Evolutionary conservation across 2,888 invertebrate species (phyloP), one percentile per base, ranked within the genome.

Genomic region (Philereme vetulata): DNA sequence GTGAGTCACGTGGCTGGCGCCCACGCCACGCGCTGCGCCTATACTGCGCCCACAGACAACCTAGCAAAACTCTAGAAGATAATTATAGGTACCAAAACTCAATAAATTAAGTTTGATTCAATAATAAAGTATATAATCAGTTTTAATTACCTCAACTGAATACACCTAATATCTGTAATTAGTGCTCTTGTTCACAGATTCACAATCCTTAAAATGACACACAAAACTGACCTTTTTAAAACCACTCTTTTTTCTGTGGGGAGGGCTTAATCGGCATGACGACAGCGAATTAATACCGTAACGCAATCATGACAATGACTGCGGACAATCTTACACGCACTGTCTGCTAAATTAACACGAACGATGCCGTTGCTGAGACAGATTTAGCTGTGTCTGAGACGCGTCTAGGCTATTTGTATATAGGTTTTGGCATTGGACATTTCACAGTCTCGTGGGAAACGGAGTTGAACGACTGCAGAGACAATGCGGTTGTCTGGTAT

Each of bases 401-500:
- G 86, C 87, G 91, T 90, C 91, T 91, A 90, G 89, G 88, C 85
- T 90, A 90, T 91, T 88, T 86, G 86, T 84, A 84, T 85, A 88
- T 87, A 84, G 82, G 81, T 84, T 86, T 89, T 90, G 89, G 89
- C 89, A 90, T 88, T 88, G 90, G 86, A 80, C 84, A 86, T 82
- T 87, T 85, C 71, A 81, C 83, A 83, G 85, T 82, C 85, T 88
- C 90, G 90, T 93, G 93, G 92, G 92, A 93, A 93, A 85, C 86
- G 68, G 89, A 89, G 92, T 91, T 91, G 92, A 92, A 91, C 90
- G 91, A 92, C 92, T 90, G 88, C 83, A 78, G 84, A 86, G 87
- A 90, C 90, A 90, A 90, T 90, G 88, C 86, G 84, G 82, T 80
- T 82, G 84, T 83, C 80, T 84, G 80, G 80, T 82, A 78, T 80